Evolutionary conservation across 37 sponge, comb jelly and placozoan genomes (phyloP), one percentile per base, ranked within the genome.

Genomic region (Chondrosia reniformis): DNA sequence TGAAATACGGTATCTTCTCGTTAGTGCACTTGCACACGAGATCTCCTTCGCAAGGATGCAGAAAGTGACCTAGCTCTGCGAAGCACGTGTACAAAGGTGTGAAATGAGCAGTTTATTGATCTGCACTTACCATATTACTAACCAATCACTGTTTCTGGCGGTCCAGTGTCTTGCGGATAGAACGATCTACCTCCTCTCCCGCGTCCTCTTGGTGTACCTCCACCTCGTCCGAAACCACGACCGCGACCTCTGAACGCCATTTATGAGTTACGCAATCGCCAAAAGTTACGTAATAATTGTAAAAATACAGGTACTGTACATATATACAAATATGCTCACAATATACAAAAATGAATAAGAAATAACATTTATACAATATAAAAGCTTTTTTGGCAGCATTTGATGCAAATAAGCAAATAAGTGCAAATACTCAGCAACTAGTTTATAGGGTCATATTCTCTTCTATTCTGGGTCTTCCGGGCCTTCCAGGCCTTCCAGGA

Each of bases 41-140:
- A 56, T 98, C 99, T 56, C 91, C 97, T 55, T 98, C 96, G 71
- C 99, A 95, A 19, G 91, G 63, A 46, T 98, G 97, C 82, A 98
- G 36, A 36, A 80, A 85, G n/a, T 83, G 56, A 13, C 97, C 97
- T 40, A 96, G 40, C 74, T 94, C 97, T 93, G 49, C 33, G 36
- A 52, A 13, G 28, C n/a, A 59, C 15, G 52, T 10, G 52, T 4
- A 72, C 8, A 32, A 17, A 31, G 9, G 17, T 38, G 66, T 13
- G 12, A 21, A 24, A 7, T 78, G n/a, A 12, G 10, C 12, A 25
- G 32, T 45, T 67, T 8, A 9, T 31, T 12, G 64, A 69, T 9
- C 27, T 13, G 38, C 22, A 56, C 25, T 31, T 36, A 9, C 24
- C 45, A 9, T 33, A 0, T 28, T 4, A 62, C 81, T 63, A 55